A percentile compares a stretch with the other conserved stretches of the same genome.
Evolutionary conservation across 2,888 invertebrate species (phyloP).

Genomic region (Dynastes hyllus): DNA sequence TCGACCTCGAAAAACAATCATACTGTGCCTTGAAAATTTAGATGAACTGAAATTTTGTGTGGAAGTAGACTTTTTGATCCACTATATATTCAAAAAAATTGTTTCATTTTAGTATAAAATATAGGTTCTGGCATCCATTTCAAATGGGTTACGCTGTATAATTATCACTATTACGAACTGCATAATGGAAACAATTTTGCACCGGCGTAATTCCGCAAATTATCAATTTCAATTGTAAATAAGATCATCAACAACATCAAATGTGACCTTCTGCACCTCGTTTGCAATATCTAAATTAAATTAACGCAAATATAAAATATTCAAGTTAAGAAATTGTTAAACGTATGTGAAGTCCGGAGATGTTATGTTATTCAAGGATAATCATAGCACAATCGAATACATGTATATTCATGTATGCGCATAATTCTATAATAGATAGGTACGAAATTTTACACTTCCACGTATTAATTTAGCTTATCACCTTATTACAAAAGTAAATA

Average conservation of each 20-base stretch:
- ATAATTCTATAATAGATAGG: neutral
- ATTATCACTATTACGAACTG: too few relatives aligned
- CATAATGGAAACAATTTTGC: too few relatives aligned
- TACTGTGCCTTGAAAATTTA: too few relatives aligned
- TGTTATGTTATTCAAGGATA: conserved; percentile 16
- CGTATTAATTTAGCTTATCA: conserved; percentile 8
- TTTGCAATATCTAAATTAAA: conserved; percentile 21
- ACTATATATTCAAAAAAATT: too few relatives aligned
- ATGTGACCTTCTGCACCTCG: conserved; percentile 6
- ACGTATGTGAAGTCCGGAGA: neutral
- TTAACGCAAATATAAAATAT: conserved; percentile 14
- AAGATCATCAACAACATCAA: neutral
- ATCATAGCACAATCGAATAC: neutral
- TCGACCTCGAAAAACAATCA: too few relatives aligned
- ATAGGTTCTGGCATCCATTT: too few relatives aligned
- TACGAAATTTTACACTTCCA: neutral
- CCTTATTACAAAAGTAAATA: neutral
- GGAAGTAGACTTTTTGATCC: too few relatives aligned
- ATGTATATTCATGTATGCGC: neutral
- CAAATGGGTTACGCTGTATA: too few relatives aligned
- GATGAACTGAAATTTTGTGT: too few relatives aligned
- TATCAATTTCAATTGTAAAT: neutral
- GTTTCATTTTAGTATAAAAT: too few relatives aligned
- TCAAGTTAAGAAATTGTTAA: neutral
- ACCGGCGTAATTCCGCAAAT: neutral